Evolutionary conservation across 1,140 invertebrate species (phyloP).

Genomic region (Cherax quadricarinatus): DNA sequence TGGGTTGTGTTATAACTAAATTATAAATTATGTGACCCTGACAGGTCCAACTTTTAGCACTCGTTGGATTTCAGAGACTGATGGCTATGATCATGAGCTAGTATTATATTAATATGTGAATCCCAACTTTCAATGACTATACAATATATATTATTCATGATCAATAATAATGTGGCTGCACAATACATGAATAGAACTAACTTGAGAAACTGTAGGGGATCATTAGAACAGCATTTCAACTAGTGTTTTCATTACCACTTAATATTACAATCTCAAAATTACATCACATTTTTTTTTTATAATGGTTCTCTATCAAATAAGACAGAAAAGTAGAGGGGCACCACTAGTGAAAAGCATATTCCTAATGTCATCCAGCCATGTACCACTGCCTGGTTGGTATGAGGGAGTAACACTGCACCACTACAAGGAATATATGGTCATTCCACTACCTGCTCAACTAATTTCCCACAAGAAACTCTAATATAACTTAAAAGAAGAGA

Average conservation of each 20-base stretch:
- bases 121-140: conserved; percentile 61
- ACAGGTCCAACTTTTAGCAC: conserved; percentile 44
- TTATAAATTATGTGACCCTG: conserved; percentile 40
- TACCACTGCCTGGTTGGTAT: not conserved
- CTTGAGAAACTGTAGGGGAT: conserved; percentile 29
- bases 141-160: conserved; percentile 64
- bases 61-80: conserved; percentile 46
- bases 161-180: conserved; percentile 58
- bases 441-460: conserved; percentile 10
- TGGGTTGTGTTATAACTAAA: conserved; percentile 54
- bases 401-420: conserved; percentile 34
- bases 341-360: conserved; percentile 30
- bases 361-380: not conserved
- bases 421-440: conserved; percentile 17
- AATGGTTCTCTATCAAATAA: not conserved
- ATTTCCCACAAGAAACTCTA: conserved; percentile 14
- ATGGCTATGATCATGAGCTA: conserved; percentile 58
- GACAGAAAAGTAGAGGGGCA: not conserved
- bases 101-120: conserved; percentile 49
- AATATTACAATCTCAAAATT: not conserved
- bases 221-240: conserved; percentile 24
- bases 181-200: conserved; percentile 50
- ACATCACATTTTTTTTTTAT: not conserved
- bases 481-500: not conserved
- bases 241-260: conserved; percentile 24